Percentiles rank a stretch among this genome's conserved stretches.
phyloP scores from a whole-genome alignment of 2,888 invertebrate genomes.

The Gastracanthus pulcherrimus region DNA sequence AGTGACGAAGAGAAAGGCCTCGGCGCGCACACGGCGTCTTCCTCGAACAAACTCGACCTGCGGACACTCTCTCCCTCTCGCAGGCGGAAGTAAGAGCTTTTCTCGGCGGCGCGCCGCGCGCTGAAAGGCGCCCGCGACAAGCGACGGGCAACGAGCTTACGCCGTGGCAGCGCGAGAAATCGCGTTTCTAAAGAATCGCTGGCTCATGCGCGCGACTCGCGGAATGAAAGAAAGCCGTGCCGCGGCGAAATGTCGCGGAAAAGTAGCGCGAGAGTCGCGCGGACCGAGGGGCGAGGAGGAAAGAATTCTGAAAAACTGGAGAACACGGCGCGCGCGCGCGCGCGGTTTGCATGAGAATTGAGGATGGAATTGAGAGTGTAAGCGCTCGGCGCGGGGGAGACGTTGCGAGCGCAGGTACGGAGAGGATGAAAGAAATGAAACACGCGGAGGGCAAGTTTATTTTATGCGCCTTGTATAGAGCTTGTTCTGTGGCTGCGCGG shows the following conservation, averaged over 20 bases:
- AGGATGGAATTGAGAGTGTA: conserved; percentile 32
- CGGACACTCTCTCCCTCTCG: conserved; percentile 29
- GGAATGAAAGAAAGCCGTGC: conserved; percentile 18
- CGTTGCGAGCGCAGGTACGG: no score
- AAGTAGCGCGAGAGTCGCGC: not conserved
- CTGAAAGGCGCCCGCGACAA: conserved; percentile 41
- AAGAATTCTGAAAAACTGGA: not conserved
- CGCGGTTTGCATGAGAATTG: conserved; percentile 23
- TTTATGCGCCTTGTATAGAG: not conserved
- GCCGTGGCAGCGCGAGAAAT: conserved; percentile 45
- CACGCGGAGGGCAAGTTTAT: conserved; percentile 19
- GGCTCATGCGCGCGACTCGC: not conserved
- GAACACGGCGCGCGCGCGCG: no score
- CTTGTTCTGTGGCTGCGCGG: not conserved
- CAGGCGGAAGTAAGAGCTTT: conserved; percentile 30
- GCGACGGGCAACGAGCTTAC: conserved; percentile 45
- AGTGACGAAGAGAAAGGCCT: conserved; percentile 20
- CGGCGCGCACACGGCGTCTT: no score
- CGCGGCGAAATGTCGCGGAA: conserved; percentile 21
- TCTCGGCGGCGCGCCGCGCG: not conserved
- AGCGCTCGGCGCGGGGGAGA: not conserved
- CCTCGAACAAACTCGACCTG: conserved; percentile 17
- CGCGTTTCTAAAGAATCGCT: conserved; percentile 49
- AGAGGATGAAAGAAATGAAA: conserved; percentile 36
- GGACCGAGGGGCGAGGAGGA: not conserved